phyloP scores from a whole-genome alignment of 30 jellyfish, hydroid and myxozoan genomes.

The Aurelia sp. region DNA sequence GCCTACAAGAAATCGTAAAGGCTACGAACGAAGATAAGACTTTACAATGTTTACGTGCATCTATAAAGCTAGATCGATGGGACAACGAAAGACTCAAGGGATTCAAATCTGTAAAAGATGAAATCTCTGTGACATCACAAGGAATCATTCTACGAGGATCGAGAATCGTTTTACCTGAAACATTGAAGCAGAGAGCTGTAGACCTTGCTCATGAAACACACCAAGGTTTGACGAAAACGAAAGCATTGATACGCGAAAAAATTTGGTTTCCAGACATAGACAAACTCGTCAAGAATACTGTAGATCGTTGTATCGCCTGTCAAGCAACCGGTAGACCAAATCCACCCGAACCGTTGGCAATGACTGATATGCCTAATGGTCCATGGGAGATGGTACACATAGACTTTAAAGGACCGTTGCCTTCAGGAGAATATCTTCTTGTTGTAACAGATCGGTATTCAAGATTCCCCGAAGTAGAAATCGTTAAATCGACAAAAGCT shows the following conservation, averaged over 20 bases:
- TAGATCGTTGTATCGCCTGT: slow-evolving; percentile 11
- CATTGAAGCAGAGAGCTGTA: slow-evolving; percentile 1
- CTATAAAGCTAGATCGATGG: slow-evolving; percentile 5
- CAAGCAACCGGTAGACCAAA: slow-evolving; percentile 23
- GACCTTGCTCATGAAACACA: slow-evolving; percentile 27
- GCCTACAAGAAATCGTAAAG: neutral
- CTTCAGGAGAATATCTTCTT: slow-evolving; percentile 12
- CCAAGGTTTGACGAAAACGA: slow-evolving; percentile 26
- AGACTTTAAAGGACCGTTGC: slow-evolving; percentile 36
- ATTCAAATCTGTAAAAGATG: slow-evolving; percentile 2
- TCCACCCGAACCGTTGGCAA: slow-evolving; percentile 35
- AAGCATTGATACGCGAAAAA: slow-evolving; percentile 11
- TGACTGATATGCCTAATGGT: slow-evolving; percentile 6
- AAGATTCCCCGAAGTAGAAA: slow-evolving; percentile 46
- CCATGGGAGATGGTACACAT: slow-evolving; percentile 26
- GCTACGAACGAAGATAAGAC: slow-evolving; percentile 9
- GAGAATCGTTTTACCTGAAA: slow-evolving; percentile 2
- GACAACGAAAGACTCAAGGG: neutral
- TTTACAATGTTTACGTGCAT: slow-evolving; percentile 1
- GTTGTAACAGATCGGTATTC: slow-evolving; percentile 34
- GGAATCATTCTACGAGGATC: neutral
- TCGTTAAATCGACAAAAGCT: slow-evolving; percentile 17
- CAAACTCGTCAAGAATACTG: slow-evolving; percentile 6
- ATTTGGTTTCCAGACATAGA: slow-evolving; percentile 26
- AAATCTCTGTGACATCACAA: neutral